phyloP scores from a whole-genome alignment of 2,888 invertebrate genomes.

The Dyspetes luteomarginatus region DNA sequence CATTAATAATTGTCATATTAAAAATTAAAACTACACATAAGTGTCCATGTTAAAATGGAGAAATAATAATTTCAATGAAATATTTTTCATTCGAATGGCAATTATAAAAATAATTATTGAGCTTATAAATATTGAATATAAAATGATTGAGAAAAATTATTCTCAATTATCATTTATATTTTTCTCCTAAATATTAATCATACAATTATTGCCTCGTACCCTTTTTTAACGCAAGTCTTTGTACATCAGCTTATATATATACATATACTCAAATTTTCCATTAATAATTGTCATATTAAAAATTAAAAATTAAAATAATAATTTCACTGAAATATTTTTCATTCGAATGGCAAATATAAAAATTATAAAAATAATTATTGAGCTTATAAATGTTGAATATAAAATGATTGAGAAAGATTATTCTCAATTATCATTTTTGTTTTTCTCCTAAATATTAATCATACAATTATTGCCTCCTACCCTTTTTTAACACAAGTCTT shows the following conservation, averaged over 20 bases:
- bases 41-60: background rate
- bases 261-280: too few relatives aligned
- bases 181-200: background rate
- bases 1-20: too few relatives aligned
- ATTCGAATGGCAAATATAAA: conserved; percentile 4
- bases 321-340: too few relatives aligned
- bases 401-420: background rate
- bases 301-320: too few relatives aligned
- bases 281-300: too few relatives aligned
- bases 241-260: too few relatives aligned
- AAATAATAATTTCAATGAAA: too few relatives aligned
- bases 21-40: too few relatives aligned
- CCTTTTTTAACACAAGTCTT: background rate
- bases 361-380: background rate
- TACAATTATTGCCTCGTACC: background rate
- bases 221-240: background rate
- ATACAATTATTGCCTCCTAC: background rate
- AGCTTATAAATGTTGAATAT: background rate
- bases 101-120: background rate
- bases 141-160: background rate
- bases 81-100: conserved; percentile 9
- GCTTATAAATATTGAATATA: background rate
- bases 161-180: too few relatives aligned
- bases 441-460: background rate
- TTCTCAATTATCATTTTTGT: too few relatives aligned